Evolutionary conservation across 2,113 vertebrate species (phyloP).

Genomic region (Heterocephalus glaber): DNA sequence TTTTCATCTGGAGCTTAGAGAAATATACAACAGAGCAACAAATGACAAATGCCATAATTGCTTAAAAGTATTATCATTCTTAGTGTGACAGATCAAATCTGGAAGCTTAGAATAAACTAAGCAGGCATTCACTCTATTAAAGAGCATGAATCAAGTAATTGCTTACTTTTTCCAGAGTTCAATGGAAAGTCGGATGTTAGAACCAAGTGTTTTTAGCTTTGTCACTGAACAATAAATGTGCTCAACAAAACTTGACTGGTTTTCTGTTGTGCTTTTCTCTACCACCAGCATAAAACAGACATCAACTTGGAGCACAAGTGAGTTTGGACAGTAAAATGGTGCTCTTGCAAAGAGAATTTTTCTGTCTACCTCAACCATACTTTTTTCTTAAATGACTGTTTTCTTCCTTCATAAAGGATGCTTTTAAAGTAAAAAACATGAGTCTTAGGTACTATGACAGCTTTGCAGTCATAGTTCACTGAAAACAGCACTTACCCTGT

Average conservation of each 20-base stretch:
- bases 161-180: slow-evolving; percentile 74
- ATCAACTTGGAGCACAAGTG: neutral
- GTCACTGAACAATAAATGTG: slow-evolving; percentile 66
- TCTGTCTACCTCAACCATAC: neutral
- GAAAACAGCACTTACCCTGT: neutral
- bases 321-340: neutral
- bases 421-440: neutral
- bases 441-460: neutral
- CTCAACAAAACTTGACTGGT: slow-evolving; percentile 18
- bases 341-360: neutral
- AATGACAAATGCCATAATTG: slow-evolving; percentile 72
- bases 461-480: neutral
- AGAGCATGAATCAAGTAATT: slow-evolving; percentile 68
- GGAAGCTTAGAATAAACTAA: slow-evolving; percentile 76
- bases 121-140: slow-evolving; percentile 60
- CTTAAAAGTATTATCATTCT: slow-evolving; percentile 71
- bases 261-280: slow-evolving; percentile 58
- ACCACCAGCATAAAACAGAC: slow-evolving; percentile 21
- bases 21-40: slow-evolving; percentile 69
- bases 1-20: slow-evolving; percentile 56
- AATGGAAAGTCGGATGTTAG: slow-evolving; percentile 68
- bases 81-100: slow-evolving; percentile 72
- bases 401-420: neutral
- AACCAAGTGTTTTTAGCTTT: slow-evolving; percentile 71
- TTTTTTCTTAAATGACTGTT: neutral